A percentile compares a stretch with the other conserved stretches of the same genome.
phyloP scores from a whole-genome alignment of 2,113 vertebrate species.

The Trematomus loennbergii region DNA sequence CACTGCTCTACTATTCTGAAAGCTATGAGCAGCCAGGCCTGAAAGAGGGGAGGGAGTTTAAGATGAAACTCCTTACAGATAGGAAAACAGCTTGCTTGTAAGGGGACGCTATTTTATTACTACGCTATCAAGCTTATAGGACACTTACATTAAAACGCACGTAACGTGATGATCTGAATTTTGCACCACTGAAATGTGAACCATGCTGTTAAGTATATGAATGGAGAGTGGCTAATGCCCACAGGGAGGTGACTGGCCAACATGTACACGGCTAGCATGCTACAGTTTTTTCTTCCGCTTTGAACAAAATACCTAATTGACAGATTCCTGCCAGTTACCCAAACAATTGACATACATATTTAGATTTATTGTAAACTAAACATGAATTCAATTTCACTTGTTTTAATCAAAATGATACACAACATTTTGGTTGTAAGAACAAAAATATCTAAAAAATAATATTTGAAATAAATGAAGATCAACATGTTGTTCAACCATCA shows the following conservation, averaged over 20 bases:
- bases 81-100: slow-evolving; percentile 8
- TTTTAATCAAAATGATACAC: too few species aligned
- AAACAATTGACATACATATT: not conserved
- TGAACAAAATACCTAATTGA: not conserved
- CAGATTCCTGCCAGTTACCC: not conserved
- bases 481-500: slow-evolving; percentile 2
- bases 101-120: not conserved
- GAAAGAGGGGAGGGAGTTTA: slow-evolving; percentile 57
- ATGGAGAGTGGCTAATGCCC: not conserved
- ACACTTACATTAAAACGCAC: not conserved
- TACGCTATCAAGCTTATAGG: not conserved
- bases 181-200: not conserved
- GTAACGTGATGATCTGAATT: not conserved
- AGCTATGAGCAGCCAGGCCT: slow-evolving; percentile 61
- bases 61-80: slow-evolving; percentile 18
- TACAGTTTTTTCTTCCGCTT: too few species aligned
- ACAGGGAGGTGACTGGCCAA: not conserved
- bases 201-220: not conserved
- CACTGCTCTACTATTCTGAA: slow-evolving; percentile 39
- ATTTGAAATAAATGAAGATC: slow-evolving; percentile 4
- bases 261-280: not conserved
- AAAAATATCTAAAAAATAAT: not conserved
- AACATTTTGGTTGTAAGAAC: not conserved
- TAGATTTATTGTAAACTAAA: not conserved
- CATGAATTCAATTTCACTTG: not conserved